A percentile compares a stretch with the other conserved stretches of the same genome.
phyloP scores from a whole-genome alignment of 2,888 invertebrate genomes.

The Anarsia innoxiella region DNA sequence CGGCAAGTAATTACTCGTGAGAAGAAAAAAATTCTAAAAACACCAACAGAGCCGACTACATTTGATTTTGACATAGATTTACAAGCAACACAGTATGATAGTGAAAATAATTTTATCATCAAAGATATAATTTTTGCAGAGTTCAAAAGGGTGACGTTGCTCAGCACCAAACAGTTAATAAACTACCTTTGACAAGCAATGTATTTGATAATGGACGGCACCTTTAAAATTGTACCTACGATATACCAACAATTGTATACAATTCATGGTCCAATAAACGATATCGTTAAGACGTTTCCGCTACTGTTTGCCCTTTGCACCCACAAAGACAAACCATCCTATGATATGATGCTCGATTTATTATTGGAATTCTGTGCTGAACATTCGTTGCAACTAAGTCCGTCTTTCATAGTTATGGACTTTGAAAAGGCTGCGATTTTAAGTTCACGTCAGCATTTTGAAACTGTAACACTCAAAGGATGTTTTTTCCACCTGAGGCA shows the following conservation, averaged over 20 bases:
- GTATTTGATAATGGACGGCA: conserved; percentile 15
- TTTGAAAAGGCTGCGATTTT: conserved; percentile 14
- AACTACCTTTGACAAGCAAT: conserved; percentile 5
- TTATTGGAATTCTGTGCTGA: conserved; percentile 12
- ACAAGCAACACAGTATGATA: background rate
- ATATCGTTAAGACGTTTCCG: conserved; percentile 14
- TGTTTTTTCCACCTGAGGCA: conserved; percentile 18
- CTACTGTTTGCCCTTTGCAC: conserved; percentile 11
- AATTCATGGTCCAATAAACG: conserved; percentile 10
- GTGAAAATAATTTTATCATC: conserved; percentile 10
- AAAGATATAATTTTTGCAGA: conserved; percentile 7
- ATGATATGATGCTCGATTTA: conserved; percentile 12
- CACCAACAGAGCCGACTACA: conserved; percentile 8
- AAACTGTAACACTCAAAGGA: conserved; percentile 11
- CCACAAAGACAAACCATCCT: conserved; percentile 12
- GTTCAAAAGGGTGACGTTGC: conserved; percentile 7
- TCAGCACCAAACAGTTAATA: conserved; percentile 4
- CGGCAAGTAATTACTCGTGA: conserved; percentile 5
- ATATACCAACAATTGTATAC: conserved; percentile 14
- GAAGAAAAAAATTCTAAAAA: conserved; percentile 4
- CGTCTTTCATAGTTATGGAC: conserved; percentile 11
- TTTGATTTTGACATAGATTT: conserved; percentile 10
- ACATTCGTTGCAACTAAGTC: conserved; percentile 7
- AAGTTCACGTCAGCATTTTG: conserved; percentile 14
- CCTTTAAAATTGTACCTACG: conserved; percentile 12